These are phyloP conservation scores for Coptodon bakossiorum DNA, from an alignment of 2,113 vertebrate genomes.

Conservation along the genomic window DNA sequence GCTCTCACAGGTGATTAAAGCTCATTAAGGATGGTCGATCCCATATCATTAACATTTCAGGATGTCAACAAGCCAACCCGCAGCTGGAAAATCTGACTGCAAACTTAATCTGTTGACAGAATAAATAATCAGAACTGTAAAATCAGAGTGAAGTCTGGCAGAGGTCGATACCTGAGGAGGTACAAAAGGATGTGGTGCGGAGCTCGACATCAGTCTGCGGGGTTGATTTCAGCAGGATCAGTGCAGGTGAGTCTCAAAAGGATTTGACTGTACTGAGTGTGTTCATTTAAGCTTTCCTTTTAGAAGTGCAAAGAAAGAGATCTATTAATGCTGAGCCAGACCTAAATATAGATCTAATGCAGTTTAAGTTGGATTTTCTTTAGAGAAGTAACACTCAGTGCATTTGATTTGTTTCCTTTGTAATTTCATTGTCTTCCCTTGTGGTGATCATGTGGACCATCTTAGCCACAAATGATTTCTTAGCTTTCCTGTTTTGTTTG, in stretches of 20 bases:
- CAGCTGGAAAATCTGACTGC: conserved; percentile 10
- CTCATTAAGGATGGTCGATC: conserved; percentile 54
- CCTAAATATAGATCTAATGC: neutral
- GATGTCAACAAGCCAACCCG: conserved; percentile 14
- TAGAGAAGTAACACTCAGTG: neutral
- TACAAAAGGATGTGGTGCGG: conserved; percentile 17
- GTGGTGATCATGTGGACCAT: neutral
- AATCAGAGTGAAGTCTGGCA: neutral
- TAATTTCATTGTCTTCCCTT: neutral
- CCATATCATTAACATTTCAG: conserved; percentile 43
- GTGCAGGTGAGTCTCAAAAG: conserved; percentile 20
- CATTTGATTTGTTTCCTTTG: neutral
- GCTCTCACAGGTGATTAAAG: conserved; percentile 23
- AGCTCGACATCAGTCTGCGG: neutral
- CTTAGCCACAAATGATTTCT: neutral
- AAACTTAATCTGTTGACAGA: conserved; percentile 23
- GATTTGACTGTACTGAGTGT: neutral
- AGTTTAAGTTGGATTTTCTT: neutral
- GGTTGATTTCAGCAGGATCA: neutral
- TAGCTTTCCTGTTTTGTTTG: neutral
- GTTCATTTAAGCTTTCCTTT: neutral
- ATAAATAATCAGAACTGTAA: conserved; percentile 64
- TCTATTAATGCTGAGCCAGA: neutral
- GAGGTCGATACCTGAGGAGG: conserved; percentile 1
- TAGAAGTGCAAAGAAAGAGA: neutral